Conservation (phyloP, 2,797 vertebrate species). For the Oceanodroma leucorhoa region DNA sequence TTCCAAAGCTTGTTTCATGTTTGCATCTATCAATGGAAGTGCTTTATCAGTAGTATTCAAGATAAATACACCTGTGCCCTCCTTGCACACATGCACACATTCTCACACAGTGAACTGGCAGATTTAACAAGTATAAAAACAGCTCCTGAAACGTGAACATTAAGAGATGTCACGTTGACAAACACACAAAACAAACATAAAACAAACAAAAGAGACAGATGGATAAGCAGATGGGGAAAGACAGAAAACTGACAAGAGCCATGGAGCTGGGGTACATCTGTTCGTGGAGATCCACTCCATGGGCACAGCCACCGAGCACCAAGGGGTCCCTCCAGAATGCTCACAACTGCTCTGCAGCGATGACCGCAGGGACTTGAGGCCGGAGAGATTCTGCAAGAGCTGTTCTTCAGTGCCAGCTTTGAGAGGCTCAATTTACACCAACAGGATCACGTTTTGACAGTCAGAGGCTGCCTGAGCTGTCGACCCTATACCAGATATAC, state of each 20-base stretch:
- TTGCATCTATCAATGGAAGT: not conserved
- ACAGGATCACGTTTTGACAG: fast-evolving
- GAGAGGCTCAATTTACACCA: not conserved
- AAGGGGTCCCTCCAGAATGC: not conserved
- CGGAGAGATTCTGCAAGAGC: not conserved
- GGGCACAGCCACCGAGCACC: not conserved
- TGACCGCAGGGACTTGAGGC: not conserved
- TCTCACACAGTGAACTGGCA: not conserved
- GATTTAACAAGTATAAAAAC: not conserved
- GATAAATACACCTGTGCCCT: conserved; percentile 14
- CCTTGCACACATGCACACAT: not conserved
- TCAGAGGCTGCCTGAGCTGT: not conserved
- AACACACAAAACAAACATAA: conserved; percentile 16
- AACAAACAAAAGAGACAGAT: conserved; percentile 39
- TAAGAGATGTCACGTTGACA: not conserved
- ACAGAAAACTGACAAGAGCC: conserved; percentile 40
- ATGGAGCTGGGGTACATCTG: conserved; percentile 48
- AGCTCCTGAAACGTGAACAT: not conserved
- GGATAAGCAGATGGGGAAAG: conserved; percentile 31
- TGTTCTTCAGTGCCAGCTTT: not conserved
- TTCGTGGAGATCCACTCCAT: not conserved
- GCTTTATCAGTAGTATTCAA: not conserved
- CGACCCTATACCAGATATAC: not conserved
- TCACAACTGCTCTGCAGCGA: not conserved
- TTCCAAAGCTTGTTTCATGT: not conserved